A percentile compares a stretch with the other conserved stretches of the same genome.
Conservation (phyloP, 2,888 invertebrate genomes). For the Plebejus melissa region DNA sequence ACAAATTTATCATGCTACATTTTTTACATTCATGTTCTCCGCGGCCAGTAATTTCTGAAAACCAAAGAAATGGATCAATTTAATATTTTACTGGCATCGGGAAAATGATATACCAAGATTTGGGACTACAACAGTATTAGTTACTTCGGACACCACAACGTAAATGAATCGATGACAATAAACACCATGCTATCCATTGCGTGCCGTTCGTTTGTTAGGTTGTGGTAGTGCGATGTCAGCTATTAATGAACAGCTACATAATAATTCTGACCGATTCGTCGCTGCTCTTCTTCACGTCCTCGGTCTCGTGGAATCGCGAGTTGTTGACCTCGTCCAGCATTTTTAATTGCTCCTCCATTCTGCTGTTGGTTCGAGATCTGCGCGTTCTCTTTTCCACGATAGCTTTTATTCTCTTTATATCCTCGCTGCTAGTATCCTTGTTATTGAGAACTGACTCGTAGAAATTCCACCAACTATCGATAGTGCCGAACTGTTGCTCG, state of each 20-base stretch:
- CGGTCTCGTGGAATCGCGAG: conserved; percentile 58
- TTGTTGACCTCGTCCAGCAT: conserved; percentile 64
- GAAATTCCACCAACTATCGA: conserved; percentile 73
- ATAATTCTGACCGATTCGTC: conserved; percentile 67
- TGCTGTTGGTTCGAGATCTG: conserved; percentile 53
- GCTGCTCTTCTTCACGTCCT: conserved; percentile 53
- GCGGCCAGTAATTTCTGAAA: neutral
- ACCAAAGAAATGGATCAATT: neutral
- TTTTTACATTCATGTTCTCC: neutral
- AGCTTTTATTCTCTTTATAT: conserved; percentile 50
- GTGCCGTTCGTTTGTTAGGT: conserved; percentile 42
- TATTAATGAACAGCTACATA: conserved; percentile 41
- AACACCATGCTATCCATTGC: conserved; percentile 44
- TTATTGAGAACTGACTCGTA: conserved; percentile 65
- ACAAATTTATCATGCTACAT: conserved; percentile 4
- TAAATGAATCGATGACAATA: conserved; percentile 37
- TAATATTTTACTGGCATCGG: neutral
- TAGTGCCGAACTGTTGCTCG: conserved; percentile 68
- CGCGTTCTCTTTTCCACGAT: conserved; percentile 51
- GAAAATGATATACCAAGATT: conserved; percentile 25
- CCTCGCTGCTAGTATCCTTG: conserved; percentile 51
- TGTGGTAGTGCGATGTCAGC: conserved; percentile 39
- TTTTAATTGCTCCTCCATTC: conserved; percentile 63
- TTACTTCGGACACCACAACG: conserved; percentile 40
- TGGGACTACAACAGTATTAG: conserved; percentile 35